Conservation (phyloP, 2,888 invertebrate species). For the Laothoe populi region DNA sequence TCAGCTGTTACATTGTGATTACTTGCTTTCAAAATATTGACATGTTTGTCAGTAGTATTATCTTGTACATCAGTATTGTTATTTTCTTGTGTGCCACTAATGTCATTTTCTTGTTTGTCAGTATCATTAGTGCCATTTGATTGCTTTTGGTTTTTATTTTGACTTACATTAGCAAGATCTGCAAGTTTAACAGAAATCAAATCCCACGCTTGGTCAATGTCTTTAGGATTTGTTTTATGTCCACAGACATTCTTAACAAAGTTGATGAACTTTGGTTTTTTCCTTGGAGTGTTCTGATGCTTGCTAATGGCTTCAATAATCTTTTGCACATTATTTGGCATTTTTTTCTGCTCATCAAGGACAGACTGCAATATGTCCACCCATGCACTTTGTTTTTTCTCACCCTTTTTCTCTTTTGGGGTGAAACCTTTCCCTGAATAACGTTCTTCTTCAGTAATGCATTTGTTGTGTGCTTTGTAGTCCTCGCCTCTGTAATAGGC, state of each 20-base stretch:
- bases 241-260: slow-evolving; percentile 88
- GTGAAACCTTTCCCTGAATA: slow-evolving; percentile 94
- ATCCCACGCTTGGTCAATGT: slow-evolving; percentile 89
- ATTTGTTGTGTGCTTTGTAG: slow-evolving; percentile 92
- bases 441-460: slow-evolving; percentile 93
- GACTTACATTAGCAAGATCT: slow-evolving; percentile 68
- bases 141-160: slow-evolving; percentile 38
- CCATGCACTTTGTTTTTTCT: slow-evolving; percentile 94
- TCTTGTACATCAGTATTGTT: slow-evolving; percentile 32
- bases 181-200: slow-evolving; percentile 84
- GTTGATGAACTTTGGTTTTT: slow-evolving; percentile 92
- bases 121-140: slow-evolving; percentile 32
- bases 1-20: slow-evolving; percentile 41
- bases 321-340: slow-evolving; percentile 83
- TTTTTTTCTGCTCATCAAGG: slow-evolving; percentile 82
- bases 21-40: slow-evolving; percentile 29
- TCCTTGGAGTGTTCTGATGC: slow-evolving; percentile 93
- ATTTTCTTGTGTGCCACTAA: slow-evolving; percentile 31
- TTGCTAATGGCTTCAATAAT: slow-evolving; percentile 88
- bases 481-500: slow-evolving; percentile 87
- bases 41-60: slow-evolving; percentile 35
- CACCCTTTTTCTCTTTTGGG: slow-evolving; percentile 92
- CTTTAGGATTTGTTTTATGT: slow-evolving; percentile 80
- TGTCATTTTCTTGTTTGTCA: slow-evolving; percentile 31
- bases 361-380: slow-evolving; percentile 88